Evolutionary conservation across 2,888 invertebrate species (phyloP).

Genomic region (Hydrotaea diabolus): DNA sequence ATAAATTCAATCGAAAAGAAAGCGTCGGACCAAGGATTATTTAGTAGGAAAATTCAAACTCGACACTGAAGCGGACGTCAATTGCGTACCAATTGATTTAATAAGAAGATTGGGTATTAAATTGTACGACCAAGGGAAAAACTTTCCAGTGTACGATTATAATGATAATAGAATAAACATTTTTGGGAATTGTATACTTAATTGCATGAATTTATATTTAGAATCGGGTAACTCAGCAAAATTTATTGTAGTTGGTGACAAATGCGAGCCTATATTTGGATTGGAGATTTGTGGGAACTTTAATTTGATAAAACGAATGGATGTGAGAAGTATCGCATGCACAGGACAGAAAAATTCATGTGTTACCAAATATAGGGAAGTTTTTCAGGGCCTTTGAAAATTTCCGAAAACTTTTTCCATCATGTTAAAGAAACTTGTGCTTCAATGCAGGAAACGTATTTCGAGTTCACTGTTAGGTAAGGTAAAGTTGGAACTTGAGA

Average conservation of each 20-base stretch:
- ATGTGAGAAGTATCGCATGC: conserved; percentile 69
- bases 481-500: conserved; percentile 61
- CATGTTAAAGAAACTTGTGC: conserved; percentile 54
- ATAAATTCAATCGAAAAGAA: conserved; percentile 42
- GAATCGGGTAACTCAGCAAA: neutral
- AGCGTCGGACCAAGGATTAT: conserved; percentile 40
- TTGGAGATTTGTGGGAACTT: conserved; percentile 18
- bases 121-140: conserved; percentile 42
- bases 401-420: conserved; percentile 59
- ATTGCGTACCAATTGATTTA: conserved; percentile 59
- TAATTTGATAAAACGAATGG: conserved; percentile 44
- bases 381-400: conserved; percentile 64
- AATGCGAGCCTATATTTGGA: conserved; percentile 49
- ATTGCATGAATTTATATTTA: conserved; percentile 11
- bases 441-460: conserved; percentile 68
- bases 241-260: conserved; percentile 46
- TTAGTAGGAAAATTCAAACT: conserved; percentile 62
- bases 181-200: conserved; percentile 38
- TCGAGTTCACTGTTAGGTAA: conserved; percentile 55
- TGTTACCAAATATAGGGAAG: conserved; percentile 7
- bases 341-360: conserved; percentile 29
- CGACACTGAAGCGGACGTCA: conserved; percentile 64
- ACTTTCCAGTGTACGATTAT: conserved; percentile 61
- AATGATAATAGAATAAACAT: conserved; percentile 61
- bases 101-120: conserved; percentile 49